Base-by-base conservation (phyloP, 2,888 invertebrate genomes). In the Teleogryllus oceanicus region DNA sequence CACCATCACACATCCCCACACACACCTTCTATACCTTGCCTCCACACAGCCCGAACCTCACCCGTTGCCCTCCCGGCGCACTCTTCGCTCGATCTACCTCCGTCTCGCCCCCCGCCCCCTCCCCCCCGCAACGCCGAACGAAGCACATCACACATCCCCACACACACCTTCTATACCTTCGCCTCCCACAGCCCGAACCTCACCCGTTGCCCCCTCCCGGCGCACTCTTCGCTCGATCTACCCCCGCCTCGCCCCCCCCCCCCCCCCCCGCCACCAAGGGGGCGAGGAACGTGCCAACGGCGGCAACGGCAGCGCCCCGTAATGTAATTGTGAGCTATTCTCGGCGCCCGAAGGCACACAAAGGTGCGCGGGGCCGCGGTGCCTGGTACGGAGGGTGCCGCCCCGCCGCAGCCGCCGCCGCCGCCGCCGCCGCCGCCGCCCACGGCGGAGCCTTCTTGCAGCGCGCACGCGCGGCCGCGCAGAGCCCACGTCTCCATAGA, bases 301-400 rank as follows among this genome's bases (percentile, higher is more conserved):
- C 37, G 37, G 37, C 24, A 4, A 4, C 37, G 37, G 37, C 37
- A 62, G 16, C 62, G 62, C 62, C 16, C 62, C 62, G 62, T 62
- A 62, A 62, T 62, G 62, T 62, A 62, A 62, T 62, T 62, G 62
- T 62, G 62, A 62, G 62, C 62, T 62, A 62, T 62, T 62, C 62
- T 62, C 62, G n/a, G 62, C 62, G n/a, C 62, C 62, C 62, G 62
- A 62, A 62, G 62, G 62, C n/a, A n/a, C 62, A 62, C 62, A 62
- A 62, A 62, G 62, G 62, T 62, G 8, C 62, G n/a, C 62, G 62
- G n/a, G 62, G 62, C 62, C 62, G n/a, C 62, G 62, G 62, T n/a
- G 16, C 62, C 62, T 62, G 62, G 62, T 62, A 62, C 62, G 62
- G 62, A 62, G 62, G n/a, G 62, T 16, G n/a, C 62, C 13, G 16